phyloP scores from a whole-genome alignment of 2,888 invertebrate genomes.

The Orthosia incerta region DNA sequence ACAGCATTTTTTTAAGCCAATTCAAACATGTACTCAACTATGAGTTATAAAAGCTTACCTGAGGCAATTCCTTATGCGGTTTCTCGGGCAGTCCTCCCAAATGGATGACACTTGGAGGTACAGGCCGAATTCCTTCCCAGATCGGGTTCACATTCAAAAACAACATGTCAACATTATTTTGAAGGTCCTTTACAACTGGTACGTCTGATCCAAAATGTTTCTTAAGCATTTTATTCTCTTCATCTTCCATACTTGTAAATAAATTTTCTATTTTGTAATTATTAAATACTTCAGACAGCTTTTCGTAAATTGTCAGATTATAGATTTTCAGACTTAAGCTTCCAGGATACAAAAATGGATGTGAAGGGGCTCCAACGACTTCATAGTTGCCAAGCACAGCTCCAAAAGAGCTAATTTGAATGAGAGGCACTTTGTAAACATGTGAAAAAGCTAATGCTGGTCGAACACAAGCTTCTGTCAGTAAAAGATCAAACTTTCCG shows the following conservation, averaged over 20 bases:
- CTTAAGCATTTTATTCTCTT: slow-evolving; percentile 56
- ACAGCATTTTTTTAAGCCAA: too few relatives aligned
- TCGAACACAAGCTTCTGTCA: slow-evolving; percentile 70
- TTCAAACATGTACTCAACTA: too few relatives aligned
- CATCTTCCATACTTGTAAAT: slow-evolving; percentile 18
- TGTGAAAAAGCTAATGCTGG: slow-evolving; percentile 64
- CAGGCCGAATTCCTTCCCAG: slow-evolving; percentile 77
- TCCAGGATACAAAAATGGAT: slow-evolving; percentile 73
- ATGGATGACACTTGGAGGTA: slow-evolving; percentile 80
- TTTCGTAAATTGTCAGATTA: slow-evolving; percentile 72
- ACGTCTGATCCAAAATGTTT: slow-evolving; percentile 67
- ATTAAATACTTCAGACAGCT: slow-evolving; percentile 63
- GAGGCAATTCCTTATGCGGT: slow-evolving; percentile 78
- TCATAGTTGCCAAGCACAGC: slow-evolving; percentile 55
- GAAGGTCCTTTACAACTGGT: slow-evolving; percentile 65
- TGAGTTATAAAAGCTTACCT: slow-evolving; percentile 68
- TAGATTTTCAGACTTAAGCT: slow-evolving; percentile 59
- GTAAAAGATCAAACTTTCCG: slow-evolving; percentile 71
- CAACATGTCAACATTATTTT: slow-evolving; percentile 76
- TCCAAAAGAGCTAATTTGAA: slow-evolving; percentile 75
- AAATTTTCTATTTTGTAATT: slow-evolving; percentile 45
- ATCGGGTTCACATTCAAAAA: slow-evolving; percentile 82
- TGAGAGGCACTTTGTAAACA: slow-evolving; percentile 72
- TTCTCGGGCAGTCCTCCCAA: slow-evolving; percentile 83
- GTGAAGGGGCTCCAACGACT: slow-evolving; percentile 69